Base-by-base conservation (phyloP, 2,797 vertebrate species). In the Tamandua tetradactyla region DNA sequence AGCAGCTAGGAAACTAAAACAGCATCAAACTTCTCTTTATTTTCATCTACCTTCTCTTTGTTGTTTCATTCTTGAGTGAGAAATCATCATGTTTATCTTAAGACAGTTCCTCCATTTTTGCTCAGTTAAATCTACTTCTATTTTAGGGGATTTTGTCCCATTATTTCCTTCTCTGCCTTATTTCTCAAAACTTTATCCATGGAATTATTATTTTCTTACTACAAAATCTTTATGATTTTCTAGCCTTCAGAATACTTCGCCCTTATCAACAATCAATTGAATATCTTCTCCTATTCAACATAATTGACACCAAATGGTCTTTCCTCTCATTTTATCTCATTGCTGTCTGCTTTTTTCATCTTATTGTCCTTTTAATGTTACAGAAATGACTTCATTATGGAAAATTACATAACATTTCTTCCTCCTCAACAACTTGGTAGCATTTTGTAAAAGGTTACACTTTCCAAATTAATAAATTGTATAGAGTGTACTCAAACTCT, bases 191-290 rank as follows among this genome's bases (percentile, higher is more conserved):
- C 55, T 44, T 49, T 82, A 72, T 87, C 76, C 40, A 57, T 59
- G 37, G 78, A 64, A 64, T 92, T 30, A 7, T 44, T 49, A 7
- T n/a, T 47, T 47, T 79, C 62, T 30, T 64, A 64, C 42, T 55
- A 57, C 11, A 71, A 72, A 86, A 82, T 71, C 82, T 44, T 91
- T 37, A 47, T 76, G 32, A 57, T 91, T 91, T 82, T 95, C 69
- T 91, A 62, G 52, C 23, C 68, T 87, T 86, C 25, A 62, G 93
- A 76, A 69, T 11, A 42, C 55, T 68, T 87, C 76, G 64, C 32
- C 66, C 30, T 64, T 57, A 35, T 8, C 30, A 83, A 44, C 59
- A 55, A 52, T 87, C 35, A 49, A 85, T 55, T 30, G 40, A 87
- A 32, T 5, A 7, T 68, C 17, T 78, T 59, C n/a, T 92, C 18